A percentile compares a stretch with the other conserved stretches of the same genome.
Evolutionary conservation across 2,797 vertebrate species (phyloP).

Genomic region (Eptatretus atami): DNA sequence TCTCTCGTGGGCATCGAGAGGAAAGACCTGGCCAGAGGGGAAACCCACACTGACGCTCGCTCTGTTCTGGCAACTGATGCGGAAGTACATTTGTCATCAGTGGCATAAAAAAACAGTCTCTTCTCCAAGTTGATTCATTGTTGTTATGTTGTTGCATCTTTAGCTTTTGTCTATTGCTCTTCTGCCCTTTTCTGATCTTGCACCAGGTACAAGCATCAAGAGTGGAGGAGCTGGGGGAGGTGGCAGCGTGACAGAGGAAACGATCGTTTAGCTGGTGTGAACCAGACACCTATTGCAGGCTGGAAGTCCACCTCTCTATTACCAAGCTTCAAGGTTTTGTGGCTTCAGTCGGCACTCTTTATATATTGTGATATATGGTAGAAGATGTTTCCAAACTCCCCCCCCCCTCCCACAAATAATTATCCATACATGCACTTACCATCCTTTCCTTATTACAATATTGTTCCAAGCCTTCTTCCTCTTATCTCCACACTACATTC

Average conservation of each 20-base stretch:
- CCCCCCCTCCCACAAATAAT: no score
- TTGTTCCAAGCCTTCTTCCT: no score
- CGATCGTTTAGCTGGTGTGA: constrained; percentile 62
- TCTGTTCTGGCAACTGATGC: constrained; percentile 82
- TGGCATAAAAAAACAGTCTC: background rate
- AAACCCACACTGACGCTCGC: constrained; percentile 48
- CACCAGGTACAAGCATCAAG: constrained; percentile 53
- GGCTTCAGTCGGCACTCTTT: no score
- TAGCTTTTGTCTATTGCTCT: no score
- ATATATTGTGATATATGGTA: no score
- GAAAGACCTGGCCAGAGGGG: constrained; percentile 56
- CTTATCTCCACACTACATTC: no score
- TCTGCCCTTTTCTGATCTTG: constrained; percentile 8
- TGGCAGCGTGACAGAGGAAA: constrained; percentile 66
- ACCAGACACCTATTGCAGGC: constrained; percentile 29
- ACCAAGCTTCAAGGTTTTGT: constrained; percentile 48
- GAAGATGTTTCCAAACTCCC: no score
- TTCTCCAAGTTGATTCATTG: background rate
- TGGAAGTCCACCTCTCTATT: constrained; percentile 26
- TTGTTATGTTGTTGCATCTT: no score
- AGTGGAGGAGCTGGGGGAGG: constrained; percentile 71
- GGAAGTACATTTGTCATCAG: constrained; percentile 23
- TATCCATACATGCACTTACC: no score
- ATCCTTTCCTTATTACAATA: no score
- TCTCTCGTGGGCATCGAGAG: constrained; percentile 74